Base-by-base conservation (phyloP, 2,797 vertebrate genomes). In the Otus scops region DNA sequence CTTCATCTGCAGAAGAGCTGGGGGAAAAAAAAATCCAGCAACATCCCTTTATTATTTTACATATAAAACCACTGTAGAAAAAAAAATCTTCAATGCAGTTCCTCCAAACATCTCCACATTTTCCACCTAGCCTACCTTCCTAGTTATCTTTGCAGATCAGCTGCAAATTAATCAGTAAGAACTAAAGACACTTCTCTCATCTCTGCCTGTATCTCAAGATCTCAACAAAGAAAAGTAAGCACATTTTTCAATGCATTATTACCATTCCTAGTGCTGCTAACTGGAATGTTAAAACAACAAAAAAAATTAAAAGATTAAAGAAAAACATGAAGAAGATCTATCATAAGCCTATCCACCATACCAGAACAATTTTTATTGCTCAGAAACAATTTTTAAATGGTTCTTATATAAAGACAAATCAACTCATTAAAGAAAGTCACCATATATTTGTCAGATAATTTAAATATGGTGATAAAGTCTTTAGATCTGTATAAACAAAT, bases 401-500 rank as follows among this genome's bases (percentile, higher is more conserved):
- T 30, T 92, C 22, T 56, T 91, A 30, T 3, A 53, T 20, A 79
- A 75, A 13, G 38, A 87, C 43, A 95, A 91, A 85, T 19, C 53
- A 89, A 39, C 34, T 89, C 24, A 77, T 84, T 90, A 86, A 76
- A 87, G 63, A 80, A 89, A 92, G 24, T 22, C 50, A 76, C 50
- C 20, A 67, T 38, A 38, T 30, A 82, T 41, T 80, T 83, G 45
- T 70, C 59, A 89, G 41, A 59, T 75, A 45, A 87, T 64, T 88
- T 63, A 85, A 94, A 96, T 71, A 85, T 24, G 28, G 81, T 38
- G n/a, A 92, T 61, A 91, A 85, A 90, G 39, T 65, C 59, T 77
- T 93, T 43, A 88, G 61, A 85, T 64, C 36, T 88, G 51, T 68
- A 75, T 27, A 84, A 96, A 92, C 85, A 91, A 88, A 94, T 96